Evolutionary conservation across 2,888 invertebrate species (phyloP).

Genomic region (Drosophila quinaria): DNA sequence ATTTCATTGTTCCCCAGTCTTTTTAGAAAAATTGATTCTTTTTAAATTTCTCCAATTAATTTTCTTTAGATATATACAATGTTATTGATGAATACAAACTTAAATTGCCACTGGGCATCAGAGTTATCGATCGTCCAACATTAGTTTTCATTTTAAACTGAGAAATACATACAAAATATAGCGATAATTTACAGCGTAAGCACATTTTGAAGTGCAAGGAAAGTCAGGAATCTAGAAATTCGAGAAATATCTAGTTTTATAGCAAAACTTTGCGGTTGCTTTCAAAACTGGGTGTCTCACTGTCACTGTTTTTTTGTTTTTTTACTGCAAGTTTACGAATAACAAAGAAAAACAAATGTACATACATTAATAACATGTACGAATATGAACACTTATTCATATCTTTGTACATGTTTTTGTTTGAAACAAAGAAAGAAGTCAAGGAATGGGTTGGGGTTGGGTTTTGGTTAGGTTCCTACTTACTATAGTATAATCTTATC

Average conservation of each 20-base stretch:
- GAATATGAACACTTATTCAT: neutral
- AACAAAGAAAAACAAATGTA: slow-evolving; percentile 1
- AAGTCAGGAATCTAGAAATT: slow-evolving; percentile 1
- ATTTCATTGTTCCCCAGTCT: too few species aligned
- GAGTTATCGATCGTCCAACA: too few species aligned
- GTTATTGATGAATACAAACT: too few species aligned
- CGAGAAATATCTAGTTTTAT: slow-evolving; percentile 13
- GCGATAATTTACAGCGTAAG: neutral
- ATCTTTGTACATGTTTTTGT: neutral
- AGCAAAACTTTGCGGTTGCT: slow-evolving; percentile 22
- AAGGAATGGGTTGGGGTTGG: slow-evolving; percentile 3
- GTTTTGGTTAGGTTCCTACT: neutral
- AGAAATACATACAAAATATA: neutral
- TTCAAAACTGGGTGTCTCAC: slow-evolving; percentile 15
- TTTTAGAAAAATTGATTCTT: too few species aligned
- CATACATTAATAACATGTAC: slow-evolving; percentile 8
- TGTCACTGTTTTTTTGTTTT: neutral
- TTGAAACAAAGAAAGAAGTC: slow-evolving; percentile 16
- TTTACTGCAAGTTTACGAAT: neutral
- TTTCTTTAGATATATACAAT: too few species aligned
- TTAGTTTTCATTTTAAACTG: too few species aligned
- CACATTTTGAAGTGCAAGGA: neutral
- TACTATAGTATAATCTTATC: slow-evolving; percentile 45
- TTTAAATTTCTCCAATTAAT: too few species aligned
- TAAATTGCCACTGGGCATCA: too few species aligned